These are phyloP conservation scores for Bufo gargarizans DNA, from an alignment of 2,113 vertebrate species.

Conservation along the genomic window DNA sequence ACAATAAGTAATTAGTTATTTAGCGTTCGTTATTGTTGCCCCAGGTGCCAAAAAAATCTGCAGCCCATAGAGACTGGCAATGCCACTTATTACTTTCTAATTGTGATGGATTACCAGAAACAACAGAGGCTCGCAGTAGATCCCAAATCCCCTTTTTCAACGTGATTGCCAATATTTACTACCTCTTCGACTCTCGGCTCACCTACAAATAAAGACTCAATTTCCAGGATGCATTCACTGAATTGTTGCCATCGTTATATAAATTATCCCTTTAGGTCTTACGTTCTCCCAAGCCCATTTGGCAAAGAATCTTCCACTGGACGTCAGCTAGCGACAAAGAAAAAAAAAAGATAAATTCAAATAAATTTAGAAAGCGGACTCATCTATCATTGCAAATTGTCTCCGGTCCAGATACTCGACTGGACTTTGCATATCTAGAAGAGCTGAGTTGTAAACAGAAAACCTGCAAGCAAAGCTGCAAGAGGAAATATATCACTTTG, in stretches of 20 bases:
- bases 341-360: constrained; percentile 16
- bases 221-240: constrained; percentile 40
- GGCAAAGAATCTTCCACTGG: constrained; percentile 18
- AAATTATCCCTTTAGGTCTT: constrained; percentile 20
- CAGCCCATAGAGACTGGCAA: not conserved
- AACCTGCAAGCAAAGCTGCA: constrained; percentile 12
- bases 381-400: constrained; percentile 39
- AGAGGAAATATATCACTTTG: constrained; percentile 43
- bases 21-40: not conserved
- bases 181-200: not conserved
- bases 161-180: not conserved
- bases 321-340: not conserved
- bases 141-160: not conserved
- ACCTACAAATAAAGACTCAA: constrained; percentile 36
- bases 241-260: constrained; percentile 46
- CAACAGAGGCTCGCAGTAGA: not conserved
- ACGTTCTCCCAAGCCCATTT: constrained; percentile 10
- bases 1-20: constrained; percentile 11
- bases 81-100: constrained; percentile 8
- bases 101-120: constrained; percentile 7
- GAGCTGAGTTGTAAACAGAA: constrained; percentile 23
- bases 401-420: constrained; percentile 28
- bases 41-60: not conserved
- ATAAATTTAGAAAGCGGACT: constrained; percentile 38
- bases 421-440: constrained; percentile 30